Evolutionary conservation across 2,113 vertebrate species (phyloP).

Genomic region (Rhinoptilus africanus): DNA sequence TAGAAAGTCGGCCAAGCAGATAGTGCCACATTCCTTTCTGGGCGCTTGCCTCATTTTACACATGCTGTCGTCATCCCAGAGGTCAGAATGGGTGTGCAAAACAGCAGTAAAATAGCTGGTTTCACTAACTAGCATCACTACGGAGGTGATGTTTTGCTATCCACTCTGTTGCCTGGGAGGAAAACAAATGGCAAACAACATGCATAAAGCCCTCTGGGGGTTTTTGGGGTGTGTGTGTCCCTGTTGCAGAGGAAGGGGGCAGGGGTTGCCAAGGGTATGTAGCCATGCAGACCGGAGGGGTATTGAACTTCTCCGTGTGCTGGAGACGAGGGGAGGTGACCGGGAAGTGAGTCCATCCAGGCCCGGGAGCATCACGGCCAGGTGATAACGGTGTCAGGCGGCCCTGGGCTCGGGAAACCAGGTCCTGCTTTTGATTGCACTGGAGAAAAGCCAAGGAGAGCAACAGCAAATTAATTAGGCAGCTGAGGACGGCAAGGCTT

Average conservation of each 20-base stretch:
- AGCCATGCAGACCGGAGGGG: not conserved
- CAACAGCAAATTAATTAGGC: not conserved
- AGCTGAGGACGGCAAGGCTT: not conserved
- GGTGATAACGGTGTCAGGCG: fast-evolving
- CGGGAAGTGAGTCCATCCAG: not conserved
- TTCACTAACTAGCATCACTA: not conserved
- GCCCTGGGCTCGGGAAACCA: not conserved
- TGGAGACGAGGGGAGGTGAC: not conserved
- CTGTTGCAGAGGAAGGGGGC: not conserved
- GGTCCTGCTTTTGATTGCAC: not conserved
- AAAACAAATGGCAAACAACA: not conserved
- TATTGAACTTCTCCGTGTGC: too few relatives aligned
- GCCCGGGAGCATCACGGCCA: fast-evolving
- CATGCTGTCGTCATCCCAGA: not conserved
- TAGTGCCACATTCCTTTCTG: not conserved
- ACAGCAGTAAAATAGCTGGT: not conserved
- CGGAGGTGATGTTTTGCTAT: not conserved
- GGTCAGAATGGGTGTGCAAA: not conserved
- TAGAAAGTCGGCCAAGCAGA: not conserved
- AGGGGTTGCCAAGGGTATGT: not conserved
- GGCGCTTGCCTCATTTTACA: not conserved
- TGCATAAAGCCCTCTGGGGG: not conserved
- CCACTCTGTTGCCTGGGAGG: not conserved
- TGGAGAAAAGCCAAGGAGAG: not conserved
- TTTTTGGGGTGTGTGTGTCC: too few relatives aligned